A percentile compares a stretch with the other conserved stretches of the same genome.
These are phyloP conservation scores for Eupsilia transversa DNA, from an alignment of 2,888 invertebrate genomes.

Conservation along the genomic window DNA sequence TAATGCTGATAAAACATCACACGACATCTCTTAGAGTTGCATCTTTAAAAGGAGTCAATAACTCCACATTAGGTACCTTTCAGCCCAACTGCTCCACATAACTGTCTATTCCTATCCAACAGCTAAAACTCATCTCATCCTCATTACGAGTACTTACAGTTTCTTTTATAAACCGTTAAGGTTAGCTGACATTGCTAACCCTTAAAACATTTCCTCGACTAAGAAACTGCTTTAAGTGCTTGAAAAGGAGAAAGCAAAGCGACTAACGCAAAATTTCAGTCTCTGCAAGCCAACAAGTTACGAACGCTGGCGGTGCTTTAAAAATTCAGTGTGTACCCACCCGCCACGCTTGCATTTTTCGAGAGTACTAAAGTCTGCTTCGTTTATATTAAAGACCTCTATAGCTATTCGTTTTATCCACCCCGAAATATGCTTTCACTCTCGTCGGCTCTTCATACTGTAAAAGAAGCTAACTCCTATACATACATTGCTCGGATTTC, in stretches of 20 bases:
- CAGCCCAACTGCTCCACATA: not conserved
- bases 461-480: slow-evolving; percentile 67
- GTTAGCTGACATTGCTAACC: slow-evolving; percentile 3
- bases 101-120: not conserved
- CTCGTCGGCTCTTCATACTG: slow-evolving; percentile 82
- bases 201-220: slow-evolving; percentile 38
- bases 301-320: slow-evolving; percentile 80
- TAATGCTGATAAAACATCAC: not conserved
- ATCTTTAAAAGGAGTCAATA: not conserved
- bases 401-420: slow-evolving; percentile 90
- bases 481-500: slow-evolving; percentile 53
- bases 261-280: slow-evolving; percentile 67
- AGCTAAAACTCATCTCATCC: not conserved
- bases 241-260: slow-evolving; percentile 56
- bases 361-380: slow-evolving; percentile 90
- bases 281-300: slow-evolving; percentile 67
- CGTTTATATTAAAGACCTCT: slow-evolving; percentile 91
- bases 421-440: slow-evolving; percentile 88
- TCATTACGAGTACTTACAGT: not conserved
- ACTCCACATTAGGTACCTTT: not conserved
- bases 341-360: slow-evolving; percentile 87
- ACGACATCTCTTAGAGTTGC: not conserved
- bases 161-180: slow-evolving; percentile 9
- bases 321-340: slow-evolving; percentile 87
- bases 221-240: slow-evolving; percentile 49